Percentiles rank a stretch among this genome's conserved stretches.
Evolutionary conservation across 2,797 vertebrate genomes (phyloP).

Genomic region (Passerculus sandwichensis): DNA sequence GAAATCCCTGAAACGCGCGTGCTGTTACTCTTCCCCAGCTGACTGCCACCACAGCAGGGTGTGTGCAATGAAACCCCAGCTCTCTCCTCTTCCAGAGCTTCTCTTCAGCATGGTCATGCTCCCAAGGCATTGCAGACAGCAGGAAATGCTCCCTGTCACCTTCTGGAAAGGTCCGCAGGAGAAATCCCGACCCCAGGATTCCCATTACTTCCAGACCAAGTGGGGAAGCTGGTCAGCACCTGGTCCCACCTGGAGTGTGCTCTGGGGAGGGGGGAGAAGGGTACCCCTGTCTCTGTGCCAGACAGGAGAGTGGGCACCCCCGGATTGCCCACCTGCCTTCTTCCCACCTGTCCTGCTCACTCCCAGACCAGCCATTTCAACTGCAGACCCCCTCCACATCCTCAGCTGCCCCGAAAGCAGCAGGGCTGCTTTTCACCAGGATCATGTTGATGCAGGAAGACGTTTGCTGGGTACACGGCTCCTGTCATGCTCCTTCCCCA

Average conservation of each 20-base stretch:
- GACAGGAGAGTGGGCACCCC: rapidly evolving
- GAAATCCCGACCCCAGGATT: background rate
- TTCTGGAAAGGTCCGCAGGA: background rate
- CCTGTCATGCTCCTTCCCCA: background rate
- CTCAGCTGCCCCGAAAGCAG: background rate
- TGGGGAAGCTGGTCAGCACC: background rate
- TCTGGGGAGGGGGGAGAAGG: rapidly evolving
- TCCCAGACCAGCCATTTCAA: background rate
- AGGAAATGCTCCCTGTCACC: background rate
- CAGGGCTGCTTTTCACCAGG: background rate
- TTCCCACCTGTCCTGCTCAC: background rate
- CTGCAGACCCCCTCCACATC: background rate
- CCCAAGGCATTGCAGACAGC: rapidly evolving
- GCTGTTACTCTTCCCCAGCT: background rate
- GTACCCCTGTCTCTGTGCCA: background rate
- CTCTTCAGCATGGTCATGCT: background rate
- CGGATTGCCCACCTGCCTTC: background rate
- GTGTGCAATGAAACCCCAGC: background rate
- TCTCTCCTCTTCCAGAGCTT: background rate
- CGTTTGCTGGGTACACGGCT: background rate
- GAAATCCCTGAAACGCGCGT: rapidly evolving
- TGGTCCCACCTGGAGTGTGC: rapidly evolving
- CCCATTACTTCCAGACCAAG: background rate
- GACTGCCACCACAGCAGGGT: background rate
- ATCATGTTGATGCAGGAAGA: background rate